Conservation (phyloP, 2,888 invertebrate genomes). For the Pteria penguin region DNA sequence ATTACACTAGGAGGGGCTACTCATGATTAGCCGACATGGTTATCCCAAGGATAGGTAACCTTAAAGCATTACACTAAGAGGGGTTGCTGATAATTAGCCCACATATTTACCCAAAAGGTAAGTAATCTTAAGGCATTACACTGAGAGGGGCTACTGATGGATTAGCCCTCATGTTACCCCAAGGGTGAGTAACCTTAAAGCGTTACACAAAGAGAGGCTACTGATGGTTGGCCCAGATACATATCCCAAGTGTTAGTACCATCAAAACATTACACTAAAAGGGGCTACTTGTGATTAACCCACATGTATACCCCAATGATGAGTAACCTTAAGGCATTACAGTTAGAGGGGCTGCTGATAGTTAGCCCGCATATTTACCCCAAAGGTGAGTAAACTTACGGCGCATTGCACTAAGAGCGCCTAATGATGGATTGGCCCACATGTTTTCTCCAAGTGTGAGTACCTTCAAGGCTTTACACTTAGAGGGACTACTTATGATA, state of each 20-base stretch:
- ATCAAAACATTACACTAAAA: constrained; percentile 84
- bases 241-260: no score
- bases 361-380: constrained; percentile 68
- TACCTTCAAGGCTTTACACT: constrained; percentile 86
- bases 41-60: constrained; percentile 69
- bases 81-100: constrained; percentile 64
- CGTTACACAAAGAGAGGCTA: constrained; percentile 81
- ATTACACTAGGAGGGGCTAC: constrained; percentile 81
- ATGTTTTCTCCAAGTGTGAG: constrained; percentile 71
- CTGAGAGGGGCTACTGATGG: constrained; percentile 69
- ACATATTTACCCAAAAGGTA: constrained; percentile 73
- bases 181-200: constrained; percentile 83
- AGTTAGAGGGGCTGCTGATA: constrained; percentile 66
- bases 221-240: constrained; percentile 70
- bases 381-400: constrained; percentile 81
- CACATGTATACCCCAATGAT: constrained; percentile 74
- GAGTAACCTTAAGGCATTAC: constrained; percentile 86
- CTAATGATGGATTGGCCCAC: constrained; percentile 67
- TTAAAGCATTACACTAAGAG: constrained; percentile 84
- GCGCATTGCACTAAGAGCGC: constrained; percentile 82
- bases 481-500: constrained; percentile 66
- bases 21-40: constrained; percentile 68
- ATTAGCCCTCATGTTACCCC: constrained; percentile 69
- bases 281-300: constrained; percentile 65
- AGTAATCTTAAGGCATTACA: constrained; percentile 86